Conservation (phyloP, 2,113 vertebrate genomes). For the Benitochromis conjunctus region DNA sequence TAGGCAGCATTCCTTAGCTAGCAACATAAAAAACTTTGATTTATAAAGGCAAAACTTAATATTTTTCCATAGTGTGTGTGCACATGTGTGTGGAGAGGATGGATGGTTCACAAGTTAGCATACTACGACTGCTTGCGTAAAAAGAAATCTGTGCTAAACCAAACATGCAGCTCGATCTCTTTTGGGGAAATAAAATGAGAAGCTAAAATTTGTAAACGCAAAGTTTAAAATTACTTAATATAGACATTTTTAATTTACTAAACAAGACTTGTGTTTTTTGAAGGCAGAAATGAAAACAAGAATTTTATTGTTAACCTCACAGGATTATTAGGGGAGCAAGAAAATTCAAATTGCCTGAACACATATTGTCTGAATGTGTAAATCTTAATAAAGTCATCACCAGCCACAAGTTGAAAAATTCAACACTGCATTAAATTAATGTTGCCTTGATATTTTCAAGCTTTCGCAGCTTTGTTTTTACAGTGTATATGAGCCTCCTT, state of each 20-base stretch:
- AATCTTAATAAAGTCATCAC: too few relatives aligned
- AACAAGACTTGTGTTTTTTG: background rate
- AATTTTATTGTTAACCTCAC: background rate
- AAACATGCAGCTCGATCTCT: background rate
- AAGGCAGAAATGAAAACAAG: background rate
- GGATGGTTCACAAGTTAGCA: background rate
- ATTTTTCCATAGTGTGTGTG: background rate
- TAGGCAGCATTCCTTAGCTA: background rate
- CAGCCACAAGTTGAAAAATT: background rate
- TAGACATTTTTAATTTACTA: background rate
- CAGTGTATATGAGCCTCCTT: background rate
- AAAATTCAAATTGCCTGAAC: background rate
- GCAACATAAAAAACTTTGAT: background rate
- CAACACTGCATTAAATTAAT: background rate
- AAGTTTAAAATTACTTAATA: background rate
- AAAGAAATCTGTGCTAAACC: too few relatives aligned
- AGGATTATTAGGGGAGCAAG: background rate
- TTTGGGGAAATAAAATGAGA: background rate
- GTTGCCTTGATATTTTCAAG: background rate
- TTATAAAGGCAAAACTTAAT: background rate
- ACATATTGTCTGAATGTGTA: too few relatives aligned
- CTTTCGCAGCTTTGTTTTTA: background rate
- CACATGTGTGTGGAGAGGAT: background rate
- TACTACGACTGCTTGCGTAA: background rate
- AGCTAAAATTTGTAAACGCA: background rate